Base-by-base conservation (phyloP, 2,797 vertebrate species). In the Lutjanus argentimaculatus region DNA sequence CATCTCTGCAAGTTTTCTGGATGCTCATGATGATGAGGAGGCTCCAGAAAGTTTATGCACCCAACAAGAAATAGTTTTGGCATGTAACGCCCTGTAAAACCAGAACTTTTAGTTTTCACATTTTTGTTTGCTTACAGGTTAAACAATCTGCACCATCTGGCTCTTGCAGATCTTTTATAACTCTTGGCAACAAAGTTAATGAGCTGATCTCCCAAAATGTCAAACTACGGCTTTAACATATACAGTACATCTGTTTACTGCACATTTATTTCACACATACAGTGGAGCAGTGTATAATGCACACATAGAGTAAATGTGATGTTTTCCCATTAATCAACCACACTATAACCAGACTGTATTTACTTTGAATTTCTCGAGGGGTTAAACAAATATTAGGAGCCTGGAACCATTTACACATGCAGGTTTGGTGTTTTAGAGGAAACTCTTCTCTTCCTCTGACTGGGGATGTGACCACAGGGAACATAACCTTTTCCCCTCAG, bases 381-480 rank as follows among this genome's bases (percentile, higher is more conserved):
- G 53, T 82, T 79, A 70, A 84, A 84, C 65, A 84, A 87, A 85
- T 21, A 66, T 80, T 30, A 62, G 51, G 46, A 64, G 45, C 40
- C 80, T 75, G 58, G 82, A 83, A 48, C 16, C 70, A 7, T 86
- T 80, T 66, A 69, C 75, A 62, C 74, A 57, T 67, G 53, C 45
- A 58, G 72, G 65, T 83, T 85, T 77, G 80, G 46, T 79, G 66
- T 83, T 87, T 82, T n/a, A 85, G 77, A 91, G 88, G 89, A 88
- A 89, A 67, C 79, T 30, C 46, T 4, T 72, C 80, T 90, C 81
- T 87, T 89, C 88, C 85, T 72, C 84, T 69, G 79, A 49, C 88
- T 88, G 85, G 16, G 40, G 83, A 85, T 77, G 57, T 69, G 80
- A 82, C 89, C 85, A 72, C 71, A 66, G 89, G 92, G 86, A 90